Evolutionary conservation across 1,140 invertebrate species (phyloP).

Genomic region (Drosophila teissieri): DNA sequence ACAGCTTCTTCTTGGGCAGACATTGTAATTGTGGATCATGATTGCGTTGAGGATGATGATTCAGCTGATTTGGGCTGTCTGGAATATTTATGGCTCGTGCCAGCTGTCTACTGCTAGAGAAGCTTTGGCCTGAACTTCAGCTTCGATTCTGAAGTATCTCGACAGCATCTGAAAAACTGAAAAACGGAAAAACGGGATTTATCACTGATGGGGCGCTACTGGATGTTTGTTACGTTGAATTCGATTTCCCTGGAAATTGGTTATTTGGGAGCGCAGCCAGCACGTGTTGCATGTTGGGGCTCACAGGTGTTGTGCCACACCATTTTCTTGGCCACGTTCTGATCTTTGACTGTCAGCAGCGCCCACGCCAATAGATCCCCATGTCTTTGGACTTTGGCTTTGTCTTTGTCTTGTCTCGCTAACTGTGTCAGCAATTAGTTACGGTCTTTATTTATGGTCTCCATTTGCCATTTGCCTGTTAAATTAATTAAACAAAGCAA

Average conservation of each 20-base stretch:
- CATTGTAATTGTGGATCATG: conserved; percentile 66
- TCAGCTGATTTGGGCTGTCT: conserved; percentile 67
- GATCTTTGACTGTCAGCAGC: conserved; percentile 71
- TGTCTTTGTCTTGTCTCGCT: conserved; percentile 71
- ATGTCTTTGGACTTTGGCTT: conserved; percentile 62
- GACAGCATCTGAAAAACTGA: conserved; percentile 46
- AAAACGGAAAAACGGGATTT: conserved; percentile 47
- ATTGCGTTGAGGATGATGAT: conserved; percentile 60
- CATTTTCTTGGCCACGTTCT: conserved; percentile 45
- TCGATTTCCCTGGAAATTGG: conserved; percentile 53
- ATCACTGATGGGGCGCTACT: conserved; percentile 65
- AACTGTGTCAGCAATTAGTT: conserved; percentile 83
- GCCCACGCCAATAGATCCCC: conserved; percentile 61
- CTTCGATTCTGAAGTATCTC: conserved; percentile 18
- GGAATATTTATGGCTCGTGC: conserved; percentile 75
- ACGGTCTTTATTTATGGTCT: conserved; percentile 70
- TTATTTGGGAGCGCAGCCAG: conserved; percentile 23
- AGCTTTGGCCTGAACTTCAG: conserved; percentile 23
- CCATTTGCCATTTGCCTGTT: conserved; percentile 74
- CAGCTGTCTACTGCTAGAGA: conserved; percentile 24
- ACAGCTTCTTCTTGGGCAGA: conserved; percentile 37
- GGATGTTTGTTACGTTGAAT: conserved; percentile 53
- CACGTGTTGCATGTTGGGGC: conserved; percentile 56
- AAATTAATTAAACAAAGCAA: conserved; percentile 62
- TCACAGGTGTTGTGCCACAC: conserved; percentile 62